Evolutionary conservation across 2,113 vertebrate genomes (phyloP).

Genomic region (Proteles cristata): DNA sequence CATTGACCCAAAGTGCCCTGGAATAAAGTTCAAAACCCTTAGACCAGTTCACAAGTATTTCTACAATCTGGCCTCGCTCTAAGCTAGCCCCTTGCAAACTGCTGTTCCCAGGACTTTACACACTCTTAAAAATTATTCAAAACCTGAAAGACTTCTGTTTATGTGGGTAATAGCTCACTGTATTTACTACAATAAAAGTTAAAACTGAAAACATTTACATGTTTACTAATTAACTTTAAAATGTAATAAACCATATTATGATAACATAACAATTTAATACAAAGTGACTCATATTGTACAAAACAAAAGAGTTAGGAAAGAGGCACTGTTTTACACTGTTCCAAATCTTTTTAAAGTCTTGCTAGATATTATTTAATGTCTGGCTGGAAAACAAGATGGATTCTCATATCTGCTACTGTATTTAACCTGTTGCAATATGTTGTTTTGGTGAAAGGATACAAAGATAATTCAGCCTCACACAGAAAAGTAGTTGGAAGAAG

Average conservation of each 20-base stretch:
- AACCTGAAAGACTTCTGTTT: neutral
- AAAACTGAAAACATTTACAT: constrained; percentile 20
- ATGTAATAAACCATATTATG: constrained; percentile 17
- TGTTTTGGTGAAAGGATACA: constrained; percentile 12
- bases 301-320: neutral
- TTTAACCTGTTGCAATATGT: constrained; percentile 12
- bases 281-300: neutral
- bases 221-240: neutral
- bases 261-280: neutral
- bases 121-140: neutral
- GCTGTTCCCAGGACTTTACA: neutral
- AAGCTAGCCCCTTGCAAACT: neutral
- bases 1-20: neutral
- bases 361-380: constrained; percentile 35
- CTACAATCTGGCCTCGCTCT: neutral
- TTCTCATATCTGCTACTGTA: constrained; percentile 42
- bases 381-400: constrained; percentile 21
- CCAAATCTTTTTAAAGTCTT: neutral
- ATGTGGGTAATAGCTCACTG: neutral
- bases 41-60: neutral
- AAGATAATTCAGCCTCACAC: neutral
- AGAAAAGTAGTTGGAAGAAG: neutral
- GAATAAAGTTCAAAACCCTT: neutral
- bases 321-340: neutral
- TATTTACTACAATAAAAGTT: neutral